Evolutionary conservation across 1,140 invertebrate species (phyloP), one percentile per base, ranked within the genome.

Genomic region (Marisa cornuarietis): DNA sequence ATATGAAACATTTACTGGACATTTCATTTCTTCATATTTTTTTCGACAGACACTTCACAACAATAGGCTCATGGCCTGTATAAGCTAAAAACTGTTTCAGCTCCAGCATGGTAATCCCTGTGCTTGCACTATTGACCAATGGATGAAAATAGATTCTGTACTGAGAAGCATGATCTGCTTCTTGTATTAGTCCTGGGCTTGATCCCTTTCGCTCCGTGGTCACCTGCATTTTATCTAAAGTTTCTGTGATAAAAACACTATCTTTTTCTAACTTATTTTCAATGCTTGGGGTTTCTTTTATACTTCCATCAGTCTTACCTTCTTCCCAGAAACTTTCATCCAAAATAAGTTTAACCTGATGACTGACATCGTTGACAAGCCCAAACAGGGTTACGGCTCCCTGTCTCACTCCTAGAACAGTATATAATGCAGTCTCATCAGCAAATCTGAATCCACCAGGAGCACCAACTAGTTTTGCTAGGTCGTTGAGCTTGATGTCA

Each of bases 381-480:
- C 90, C 91, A 83, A 89, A 83, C 18, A 77, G 49, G 14, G 76
- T 65, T 13, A 77, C 76, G 26, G 63, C 42, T 13, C 76, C 76
- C 68, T 77, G 76, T 49, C 31, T 62, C 42, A 77, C 42, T 6
- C 76, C 76, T 6, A 77, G 76, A 7, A 65, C 26, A 26, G 66
- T 26, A 65, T 11, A 9, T 73, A 92, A 78, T 20, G 86, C 80
- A 42, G 79, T 72, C 72, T 90, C 90, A 79, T 90, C 89, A 24
- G 89, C 90, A 84, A 92, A 89, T 54, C 91, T 82, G 13, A 92
- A 81, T 51, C 88, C 87, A 52, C 89, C 88, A 65, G 89, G 83
- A 6, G 87, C 87, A 42, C 86, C 85, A 24, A 90, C 82, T 66
- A 84, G 63, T 83, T 91, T 91, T 22, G 86, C 84, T 26, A 91